A percentile compares a stretch with the other conserved stretches of the same genome.
phyloP scores from a whole-genome alignment of 2,888 invertebrate species.

The Gandaritis pyraliata region DNA sequence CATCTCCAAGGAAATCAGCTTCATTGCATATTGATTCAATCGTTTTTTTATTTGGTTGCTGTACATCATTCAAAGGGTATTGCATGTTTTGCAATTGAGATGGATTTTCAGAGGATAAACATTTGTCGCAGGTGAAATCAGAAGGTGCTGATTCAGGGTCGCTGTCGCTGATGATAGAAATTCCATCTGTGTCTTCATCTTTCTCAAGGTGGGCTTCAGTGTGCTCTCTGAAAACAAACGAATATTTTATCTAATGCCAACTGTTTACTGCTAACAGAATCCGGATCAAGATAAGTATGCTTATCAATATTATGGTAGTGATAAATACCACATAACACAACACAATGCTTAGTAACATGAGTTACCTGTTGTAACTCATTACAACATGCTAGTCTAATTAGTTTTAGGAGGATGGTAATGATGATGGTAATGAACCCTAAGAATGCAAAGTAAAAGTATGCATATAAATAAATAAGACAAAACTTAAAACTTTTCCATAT shows the following conservation, averaged over 20 bases:
- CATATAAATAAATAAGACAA: no score
- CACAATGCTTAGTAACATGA: no score
- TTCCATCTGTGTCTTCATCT: conserved; percentile 81
- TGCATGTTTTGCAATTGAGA: conserved; percentile 41
- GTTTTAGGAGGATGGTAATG: no score
- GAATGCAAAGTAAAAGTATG: no score
- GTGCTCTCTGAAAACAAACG: conserved; percentile 51
- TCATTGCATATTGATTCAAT: conserved; percentile 56
- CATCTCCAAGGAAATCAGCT: conserved; percentile 65
- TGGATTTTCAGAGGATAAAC: conserved; percentile 52
- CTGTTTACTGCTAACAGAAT: background rate
- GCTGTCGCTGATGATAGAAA: conserved; percentile 80
- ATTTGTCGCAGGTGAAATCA: conserved; percentile 55
- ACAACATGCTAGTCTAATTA: no score
- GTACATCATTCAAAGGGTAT: conserved; percentile 17
- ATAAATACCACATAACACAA: conserved; percentile 29
- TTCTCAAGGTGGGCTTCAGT: conserved; percentile 59
- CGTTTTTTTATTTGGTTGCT: conserved; percentile 33
- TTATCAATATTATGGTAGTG: background rate
- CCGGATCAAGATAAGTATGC: conserved; percentile 3
- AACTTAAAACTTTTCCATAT: no score
- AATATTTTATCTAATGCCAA: background rate
- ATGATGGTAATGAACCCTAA: no score
- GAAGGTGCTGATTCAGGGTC: conserved; percentile 68
- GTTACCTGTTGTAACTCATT: no score